Base-by-base conservation (phyloP, 1,140 invertebrate genomes). In the Cyclina sinensis region DNA sequence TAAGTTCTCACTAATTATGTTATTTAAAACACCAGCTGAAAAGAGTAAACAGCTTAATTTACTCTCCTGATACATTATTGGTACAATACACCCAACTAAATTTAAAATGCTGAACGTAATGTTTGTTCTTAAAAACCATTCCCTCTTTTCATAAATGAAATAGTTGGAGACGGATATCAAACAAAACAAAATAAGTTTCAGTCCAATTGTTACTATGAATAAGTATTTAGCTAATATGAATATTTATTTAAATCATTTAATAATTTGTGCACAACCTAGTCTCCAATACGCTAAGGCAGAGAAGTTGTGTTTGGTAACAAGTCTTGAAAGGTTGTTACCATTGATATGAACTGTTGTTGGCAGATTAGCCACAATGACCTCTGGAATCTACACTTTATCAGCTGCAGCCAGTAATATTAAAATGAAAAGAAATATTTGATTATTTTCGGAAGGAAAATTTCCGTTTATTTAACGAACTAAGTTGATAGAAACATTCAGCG, bases 41-140 rank as follows among this genome's bases (percentile, higher is more conserved):
- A 81, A 24, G 1, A 81, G 37, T n/a, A n/a, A 2, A 57, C 12
- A 46, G 79, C 65, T 54, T 37, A 4, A 81, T 43, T 46, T 57
- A 37, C n/a, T 81, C 79, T 12, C 79, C 79, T n/a, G 79, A 81
- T 16, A 65, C 79, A n/a, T n/a, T n/a, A 81, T 48, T 24, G 79
- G 79, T 62, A 81, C 24, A 1, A 24, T 16, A 43, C 62, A 81
- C 4, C n/a, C n/a, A n/a, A n/a, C n/a, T n/a, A n/a, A n/a, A n/a
- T n/a, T n/a, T n/a, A n/a, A n/a, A 81, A 81, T 14, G 24, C 79
- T 65, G 5, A 81, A 43, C 12, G 54, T 14, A 11, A 81, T 4
- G 3, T 65, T 81, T 14, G 79, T 54, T 43, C 62, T 21, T 24
- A 81, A 24, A 43, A 81, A n/a, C n/a, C n/a, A n/a, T n/a, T n/a